A percentile compares a stretch with the other conserved stretches of the same genome.
phyloP scores from a whole-genome alignment of 2,888 invertebrate species.

The Pandemis corylana region DNA sequence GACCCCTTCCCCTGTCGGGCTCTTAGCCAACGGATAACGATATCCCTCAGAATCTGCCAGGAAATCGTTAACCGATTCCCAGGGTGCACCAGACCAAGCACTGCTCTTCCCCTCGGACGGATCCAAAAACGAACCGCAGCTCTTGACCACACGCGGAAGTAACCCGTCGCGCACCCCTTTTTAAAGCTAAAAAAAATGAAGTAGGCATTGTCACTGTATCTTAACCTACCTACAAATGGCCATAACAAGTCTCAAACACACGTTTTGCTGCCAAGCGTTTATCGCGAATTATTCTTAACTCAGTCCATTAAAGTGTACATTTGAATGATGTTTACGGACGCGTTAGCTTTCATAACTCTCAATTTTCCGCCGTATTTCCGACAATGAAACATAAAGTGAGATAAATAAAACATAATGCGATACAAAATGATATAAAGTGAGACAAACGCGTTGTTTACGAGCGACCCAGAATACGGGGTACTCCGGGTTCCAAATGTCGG shows the following conservation, averaged over 20 bases:
- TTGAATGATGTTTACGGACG: not conserved
- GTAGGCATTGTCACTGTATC: too few species aligned
- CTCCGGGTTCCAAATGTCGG: not conserved
- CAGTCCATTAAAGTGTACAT: not conserved
- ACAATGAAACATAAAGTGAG: slow-evolving; percentile 28
- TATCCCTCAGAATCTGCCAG: too few species aligned
- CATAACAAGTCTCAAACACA: not conserved
- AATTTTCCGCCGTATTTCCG: slow-evolving; percentile 20
- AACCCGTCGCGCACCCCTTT: too few species aligned
- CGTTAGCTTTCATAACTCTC: slow-evolving; percentile 12
- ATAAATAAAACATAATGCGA: slow-evolving; percentile 19
- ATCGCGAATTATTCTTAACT: not conserved
- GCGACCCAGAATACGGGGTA: not conserved
- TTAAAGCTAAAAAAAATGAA: too few species aligned
- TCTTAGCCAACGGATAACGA: too few species aligned
- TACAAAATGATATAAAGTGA: slow-evolving; percentile 1
- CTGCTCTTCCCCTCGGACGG: too few species aligned
- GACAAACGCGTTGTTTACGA: not conserved
- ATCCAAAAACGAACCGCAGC: too few species aligned
- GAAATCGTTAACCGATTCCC: too few species aligned
- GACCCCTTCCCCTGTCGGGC: too few species aligned
- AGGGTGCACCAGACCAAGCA: too few species aligned
- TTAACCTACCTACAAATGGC: too few species aligned
- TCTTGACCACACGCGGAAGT: too few species aligned
- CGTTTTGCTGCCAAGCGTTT: not conserved